Evolutionary conservation across 2,888 invertebrate species (phyloP).

Genomic region (Morinoia aosen): DNA sequence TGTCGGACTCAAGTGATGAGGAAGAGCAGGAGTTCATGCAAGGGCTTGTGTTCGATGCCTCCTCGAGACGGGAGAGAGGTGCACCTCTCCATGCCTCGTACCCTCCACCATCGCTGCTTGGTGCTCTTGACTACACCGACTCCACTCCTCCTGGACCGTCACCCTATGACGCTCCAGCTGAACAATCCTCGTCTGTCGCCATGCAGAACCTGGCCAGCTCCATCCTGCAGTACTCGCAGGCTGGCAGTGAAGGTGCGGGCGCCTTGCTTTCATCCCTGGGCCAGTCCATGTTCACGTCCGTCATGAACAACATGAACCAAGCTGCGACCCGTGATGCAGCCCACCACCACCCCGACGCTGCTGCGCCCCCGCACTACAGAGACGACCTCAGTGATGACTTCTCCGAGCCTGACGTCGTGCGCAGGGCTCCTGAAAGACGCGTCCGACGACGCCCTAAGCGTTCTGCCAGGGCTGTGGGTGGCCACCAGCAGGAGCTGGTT

Average conservation of each 20-base stretch:
- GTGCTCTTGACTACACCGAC: background rate
- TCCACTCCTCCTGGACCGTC: background rate
- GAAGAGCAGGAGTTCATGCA: constrained; percentile 46
- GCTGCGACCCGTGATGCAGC: background rate
- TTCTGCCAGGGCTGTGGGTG: background rate
- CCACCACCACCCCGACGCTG: background rate
- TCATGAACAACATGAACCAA: constrained; percentile 48
- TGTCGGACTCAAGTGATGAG: constrained; percentile 39
- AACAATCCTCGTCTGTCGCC: background rate
- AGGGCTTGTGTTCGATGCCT: constrained; percentile 25
- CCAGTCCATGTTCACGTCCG: constrained; percentile 19
- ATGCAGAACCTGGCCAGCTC: background rate
- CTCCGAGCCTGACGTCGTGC: background rate
- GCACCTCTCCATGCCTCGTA: constrained; percentile 20
- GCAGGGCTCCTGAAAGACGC: background rate
- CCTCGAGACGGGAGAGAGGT: background rate
- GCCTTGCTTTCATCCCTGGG: constrained; percentile 11
- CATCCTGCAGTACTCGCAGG: constrained; percentile 31
- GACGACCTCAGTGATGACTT: constrained; percentile 23
- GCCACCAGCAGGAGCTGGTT: background rate
- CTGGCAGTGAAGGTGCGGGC: background rate
- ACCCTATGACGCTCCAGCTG: background rate
- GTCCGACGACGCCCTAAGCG: constrained; percentile 31
- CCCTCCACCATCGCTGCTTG: background rate
- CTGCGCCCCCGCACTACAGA: background rate